Evolutionary conservation across 1,140 invertebrate genomes (phyloP).

Genomic region (Euglossa dilemma): DNA sequence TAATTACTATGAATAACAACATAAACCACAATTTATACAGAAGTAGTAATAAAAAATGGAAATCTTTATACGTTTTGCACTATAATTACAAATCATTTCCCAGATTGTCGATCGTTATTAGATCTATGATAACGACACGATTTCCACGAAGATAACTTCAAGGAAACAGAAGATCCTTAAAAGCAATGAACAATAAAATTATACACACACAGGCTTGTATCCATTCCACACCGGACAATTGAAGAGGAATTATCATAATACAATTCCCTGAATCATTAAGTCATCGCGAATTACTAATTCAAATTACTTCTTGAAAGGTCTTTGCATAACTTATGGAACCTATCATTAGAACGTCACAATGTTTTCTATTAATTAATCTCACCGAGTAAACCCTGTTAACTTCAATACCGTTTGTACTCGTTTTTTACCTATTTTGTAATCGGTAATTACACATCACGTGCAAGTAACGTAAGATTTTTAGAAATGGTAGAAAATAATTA

Average conservation of each 20-base stretch:
- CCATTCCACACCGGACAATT: neutral
- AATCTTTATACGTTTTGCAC: neutral
- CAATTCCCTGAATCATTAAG: conserved; percentile 23
- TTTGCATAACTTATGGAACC: neutral
- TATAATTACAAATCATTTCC: neutral
- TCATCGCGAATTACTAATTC: conserved; percentile 28
- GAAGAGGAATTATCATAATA: conserved; percentile 16
- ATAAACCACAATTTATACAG: neutral
- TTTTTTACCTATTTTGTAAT: neutral
- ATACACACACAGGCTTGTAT: neutral
- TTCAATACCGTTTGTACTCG: neutral
- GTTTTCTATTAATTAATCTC: neutral
- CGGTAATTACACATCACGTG: neutral
- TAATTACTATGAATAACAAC: neutral
- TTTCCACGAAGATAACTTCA: conserved; percentile 7
- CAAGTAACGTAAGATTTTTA: too few relatives aligned
- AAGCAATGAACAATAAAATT: conserved; percentile 7
- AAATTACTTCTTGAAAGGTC: conserved; percentile 31
- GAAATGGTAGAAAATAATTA: too few relatives aligned
- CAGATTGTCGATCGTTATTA: neutral
- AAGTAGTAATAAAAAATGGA: neutral
- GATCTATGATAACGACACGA: neutral
- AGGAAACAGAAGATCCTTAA: neutral
- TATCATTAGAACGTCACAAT: neutral
- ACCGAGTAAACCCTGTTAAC: neutral